Conservation (phyloP, 1,140 invertebrate species). For the Brachionus rotundiformis region DNA sequence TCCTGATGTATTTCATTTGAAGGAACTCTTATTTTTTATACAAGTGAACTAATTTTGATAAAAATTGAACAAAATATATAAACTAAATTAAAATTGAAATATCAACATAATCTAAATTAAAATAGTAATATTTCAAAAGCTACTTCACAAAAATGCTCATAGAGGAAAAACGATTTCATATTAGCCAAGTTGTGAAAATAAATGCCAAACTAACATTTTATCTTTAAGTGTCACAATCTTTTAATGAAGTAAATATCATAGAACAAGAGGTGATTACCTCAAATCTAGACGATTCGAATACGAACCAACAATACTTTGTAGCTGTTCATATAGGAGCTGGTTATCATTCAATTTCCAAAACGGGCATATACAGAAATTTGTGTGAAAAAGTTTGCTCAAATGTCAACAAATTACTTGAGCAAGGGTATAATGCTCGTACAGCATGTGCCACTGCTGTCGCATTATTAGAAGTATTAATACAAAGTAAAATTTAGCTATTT, state of each 20-base stretch:
- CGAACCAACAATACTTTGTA: background rate
- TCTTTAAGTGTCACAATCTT: conserved; percentile 50
- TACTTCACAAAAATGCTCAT: background rate
- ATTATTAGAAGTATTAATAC: conserved; percentile 44
- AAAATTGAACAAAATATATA: background rate
- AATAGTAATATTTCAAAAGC: conserved; percentile 1
- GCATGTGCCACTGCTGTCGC: conserved; percentile 41
- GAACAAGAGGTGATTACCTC: conserved; percentile 14
- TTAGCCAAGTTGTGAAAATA: background rate
- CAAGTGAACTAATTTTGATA: background rate
- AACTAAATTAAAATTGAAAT: conserved; percentile 10
- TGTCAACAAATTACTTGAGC: conserved; percentile 23
- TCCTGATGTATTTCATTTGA: background rate
- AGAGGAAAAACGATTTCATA: background rate
- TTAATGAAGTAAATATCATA: conserved; percentile 41
- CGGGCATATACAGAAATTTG: background rate
- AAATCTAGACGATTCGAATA: background rate
- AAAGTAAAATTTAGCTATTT: background rate
- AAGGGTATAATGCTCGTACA: conserved; percentile 24
- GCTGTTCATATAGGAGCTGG: conserved; percentile 50
- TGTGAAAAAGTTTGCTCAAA: conserved; percentile 37
- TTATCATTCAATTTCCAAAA: conserved; percentile 33
- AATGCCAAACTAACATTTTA: background rate
- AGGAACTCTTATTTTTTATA: background rate
- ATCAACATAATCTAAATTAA: conserved; percentile 8